Base-by-base conservation (phyloP, 2,797 vertebrate genomes). In the Pyrocephalus nanus region DNA sequence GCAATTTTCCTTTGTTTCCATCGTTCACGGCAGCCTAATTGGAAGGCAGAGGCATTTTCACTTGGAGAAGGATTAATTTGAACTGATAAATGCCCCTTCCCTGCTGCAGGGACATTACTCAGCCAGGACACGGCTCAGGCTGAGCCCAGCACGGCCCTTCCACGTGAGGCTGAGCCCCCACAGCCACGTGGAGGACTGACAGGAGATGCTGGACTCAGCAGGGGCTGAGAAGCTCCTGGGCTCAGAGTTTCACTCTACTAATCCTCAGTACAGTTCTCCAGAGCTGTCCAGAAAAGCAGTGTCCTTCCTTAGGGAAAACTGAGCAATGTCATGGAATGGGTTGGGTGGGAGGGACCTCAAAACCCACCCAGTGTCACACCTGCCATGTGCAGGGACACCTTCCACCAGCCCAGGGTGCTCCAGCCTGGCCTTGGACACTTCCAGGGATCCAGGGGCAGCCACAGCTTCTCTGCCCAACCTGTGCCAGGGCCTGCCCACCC, bases 11-110 rank as follows among this genome's bases (percentile, higher is more conserved):
- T 54, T 54, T 66, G 79, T 85, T 80, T 62, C 79, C 43, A 60
- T 90, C 87, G 58, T 88, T 95, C 79, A 51, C 58, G 2, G 76
- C 86, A 75, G 73, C 58, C 54, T 95, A 92, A 95, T 88, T 88
- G 93, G 93, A 84, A 93, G 54, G 83, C 90, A 88, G 88, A 94
- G 86, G 54, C 70, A 12, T 34, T 78, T 86, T 42, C 73, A 40
- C n/a, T 76, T 20, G 43, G 48, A 20, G 62, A 57, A 86, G 70
- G 79, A 88, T 91, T 61, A 51, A 86, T 86, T 84, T 75, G 8
- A 45, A 19, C 73, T 94, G 95, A 90, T 86, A 40, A 70, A 95
- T 90, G 76, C 23, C 69, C 78, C 30, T 74, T 21, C 23, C 5
- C 66, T 61, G 5, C 83, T 80, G 93, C 86, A 75, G 89, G 76